Percentiles rank a stretch among this genome's conserved stretches.
Evolutionary conservation across 2,888 invertebrate species (phyloP).

Genomic region (Philereme vetulata): DNA sequence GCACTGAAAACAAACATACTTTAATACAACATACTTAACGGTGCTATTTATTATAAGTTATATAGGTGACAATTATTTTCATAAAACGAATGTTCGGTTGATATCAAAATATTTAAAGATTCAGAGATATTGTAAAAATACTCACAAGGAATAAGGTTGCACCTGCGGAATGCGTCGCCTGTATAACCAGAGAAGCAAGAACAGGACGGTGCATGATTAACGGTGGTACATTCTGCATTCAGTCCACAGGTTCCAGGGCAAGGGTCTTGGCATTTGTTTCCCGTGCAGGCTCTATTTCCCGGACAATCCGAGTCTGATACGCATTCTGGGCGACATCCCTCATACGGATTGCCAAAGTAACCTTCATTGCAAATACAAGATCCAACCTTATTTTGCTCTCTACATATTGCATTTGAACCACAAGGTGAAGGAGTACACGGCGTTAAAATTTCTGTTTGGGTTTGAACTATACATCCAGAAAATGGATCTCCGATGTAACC

Average conservation of each 20-base stretch:
- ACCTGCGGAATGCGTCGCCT: constrained; percentile 85
- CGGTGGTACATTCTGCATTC: constrained; percentile 88
- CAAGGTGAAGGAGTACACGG: constrained; percentile 89
- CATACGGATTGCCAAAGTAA: constrained; percentile 90
- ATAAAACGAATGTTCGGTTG: too few species aligned
- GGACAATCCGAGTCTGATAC: constrained; percentile 88
- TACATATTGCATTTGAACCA: constrained; percentile 88
- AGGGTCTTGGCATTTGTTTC: constrained; percentile 89
- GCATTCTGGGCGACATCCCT: constrained; percentile 90
- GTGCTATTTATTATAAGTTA: too few species aligned
- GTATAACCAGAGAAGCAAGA: constrained; percentile 85
- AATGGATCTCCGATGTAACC: constrained; percentile 87
- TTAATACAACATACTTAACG: background rate
- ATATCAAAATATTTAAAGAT: too few species aligned
- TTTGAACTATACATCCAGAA: constrained; percentile 79
- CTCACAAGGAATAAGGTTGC: constrained; percentile 71
- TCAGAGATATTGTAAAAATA: constrained; percentile 28
- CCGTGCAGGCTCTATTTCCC: constrained; percentile 88
- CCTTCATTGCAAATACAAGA: constrained; percentile 88
- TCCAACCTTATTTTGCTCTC: constrained; percentile 87
- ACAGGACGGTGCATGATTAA: constrained; percentile 89
- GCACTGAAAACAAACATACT: constrained; percentile 61
- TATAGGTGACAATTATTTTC: too few species aligned
- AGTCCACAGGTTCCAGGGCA: constrained; percentile 90
- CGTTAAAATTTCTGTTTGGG: constrained; percentile 77